These are phyloP conservation scores for Petrocephalus sullivani DNA, from an alignment of 2,797 vertebrate genomes.

Conservation along the genomic window DNA sequence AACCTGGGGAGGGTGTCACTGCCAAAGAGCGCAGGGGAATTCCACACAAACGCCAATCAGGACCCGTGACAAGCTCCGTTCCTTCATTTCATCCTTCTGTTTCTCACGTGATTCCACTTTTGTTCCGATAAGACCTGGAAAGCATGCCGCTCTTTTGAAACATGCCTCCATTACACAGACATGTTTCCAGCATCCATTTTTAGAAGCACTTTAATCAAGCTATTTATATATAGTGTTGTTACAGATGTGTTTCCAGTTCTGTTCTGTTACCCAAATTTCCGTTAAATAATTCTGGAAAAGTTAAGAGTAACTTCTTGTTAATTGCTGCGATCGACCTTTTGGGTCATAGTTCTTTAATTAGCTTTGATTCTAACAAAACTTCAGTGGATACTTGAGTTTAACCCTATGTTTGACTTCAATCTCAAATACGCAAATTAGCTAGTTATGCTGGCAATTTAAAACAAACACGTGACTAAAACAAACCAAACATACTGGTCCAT, in stretches of 20 bases:
- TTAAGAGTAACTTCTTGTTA: slow-evolving; percentile 4
- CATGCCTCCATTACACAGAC: not conserved
- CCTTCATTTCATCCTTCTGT: not conserved
- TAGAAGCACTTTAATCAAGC: slow-evolving; percentile 2
- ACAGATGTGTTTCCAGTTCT: not conserved
- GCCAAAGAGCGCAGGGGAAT: not conserved
- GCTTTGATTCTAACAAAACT: not conserved
- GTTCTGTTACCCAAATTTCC: not conserved
- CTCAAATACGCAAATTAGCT: not conserved
- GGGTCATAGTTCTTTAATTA: not conserved
- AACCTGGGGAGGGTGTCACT: not conserved
- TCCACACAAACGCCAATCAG: not conserved
- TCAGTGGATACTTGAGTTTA: not conserved
- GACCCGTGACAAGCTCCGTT: not conserved
- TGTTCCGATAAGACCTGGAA: not conserved
- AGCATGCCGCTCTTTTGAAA: not conserved
- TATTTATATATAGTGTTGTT: not conserved
- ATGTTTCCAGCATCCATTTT: not conserved
- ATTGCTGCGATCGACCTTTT: not conserved
- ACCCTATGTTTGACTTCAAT: not conserved
- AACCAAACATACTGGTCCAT: not conserved
- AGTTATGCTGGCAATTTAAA: not conserved
- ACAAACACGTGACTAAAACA: not conserved
- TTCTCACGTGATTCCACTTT: not conserved
- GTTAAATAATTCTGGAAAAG: not conserved